Evolutionary conservation across 2,113 vertebrate species (phyloP).

Genomic region (Anolis carolinensis): DNA sequence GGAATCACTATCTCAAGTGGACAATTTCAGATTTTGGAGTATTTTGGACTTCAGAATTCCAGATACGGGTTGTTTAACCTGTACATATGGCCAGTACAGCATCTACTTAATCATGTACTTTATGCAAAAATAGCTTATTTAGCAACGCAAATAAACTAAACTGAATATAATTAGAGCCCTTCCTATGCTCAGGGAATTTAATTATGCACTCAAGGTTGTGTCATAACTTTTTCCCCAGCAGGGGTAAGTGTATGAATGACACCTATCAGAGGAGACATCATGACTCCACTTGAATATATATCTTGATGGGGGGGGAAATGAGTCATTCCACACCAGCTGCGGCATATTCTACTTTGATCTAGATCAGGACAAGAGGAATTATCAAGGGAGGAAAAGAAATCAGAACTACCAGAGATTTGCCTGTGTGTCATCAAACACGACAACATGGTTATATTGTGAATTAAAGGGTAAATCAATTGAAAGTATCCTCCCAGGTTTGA

Average conservation of each 20-base stretch:
- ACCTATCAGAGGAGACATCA: background rate
- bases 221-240: background rate
- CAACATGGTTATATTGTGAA: background rate
- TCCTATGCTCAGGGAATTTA: background rate
- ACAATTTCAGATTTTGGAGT: too few species aligned
- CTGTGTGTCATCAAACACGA: background rate
- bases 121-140: fast-evolving
- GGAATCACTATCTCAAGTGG: too few species aligned
- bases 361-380: background rate
- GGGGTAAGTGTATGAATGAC: background rate
- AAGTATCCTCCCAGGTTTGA: too few species aligned
- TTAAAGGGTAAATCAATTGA: background rate
- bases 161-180: background rate
- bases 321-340: background rate
- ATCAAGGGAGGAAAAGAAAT: background rate
- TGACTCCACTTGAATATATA: slow-evolving; percentile 10
- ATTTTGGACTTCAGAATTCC: too few species aligned
- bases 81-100: background rate
- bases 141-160: background rate
- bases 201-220: fast-evolving
- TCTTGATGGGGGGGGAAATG: slow-evolving; percentile 6
- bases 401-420: fast-evolving
- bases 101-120: background rate
- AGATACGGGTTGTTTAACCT: too few species aligned
- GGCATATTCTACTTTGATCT: slow-evolving; percentile 11